Evolutionary conservation across 2,888 invertebrate species (phyloP).

Genomic region (Bugula neritina): DNA sequence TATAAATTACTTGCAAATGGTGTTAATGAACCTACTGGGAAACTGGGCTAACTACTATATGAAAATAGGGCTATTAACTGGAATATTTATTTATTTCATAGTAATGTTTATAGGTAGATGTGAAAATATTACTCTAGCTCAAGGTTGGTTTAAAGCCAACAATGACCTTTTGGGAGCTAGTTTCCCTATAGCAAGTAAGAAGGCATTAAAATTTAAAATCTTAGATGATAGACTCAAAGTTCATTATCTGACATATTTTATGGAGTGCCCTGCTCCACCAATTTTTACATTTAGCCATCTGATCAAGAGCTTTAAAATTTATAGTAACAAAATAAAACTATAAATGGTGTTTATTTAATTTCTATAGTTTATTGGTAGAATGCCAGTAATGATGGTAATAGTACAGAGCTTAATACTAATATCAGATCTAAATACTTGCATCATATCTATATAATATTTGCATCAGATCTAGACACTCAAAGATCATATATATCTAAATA

Average conservation of each 20-base stretch:
- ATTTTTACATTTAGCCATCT: too few relatives aligned
- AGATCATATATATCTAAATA: too few relatives aligned
- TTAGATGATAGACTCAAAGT: too few relatives aligned
- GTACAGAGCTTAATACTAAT: constrained; percentile 45
- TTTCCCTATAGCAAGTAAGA: constrained; percentile 83
- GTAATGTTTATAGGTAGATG: constrained; percentile 83
- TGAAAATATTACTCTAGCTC: constrained; percentile 82
- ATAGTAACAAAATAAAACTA: too few relatives aligned
- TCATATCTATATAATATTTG: constrained; percentile 83
- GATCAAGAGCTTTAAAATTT: too few relatives aligned
- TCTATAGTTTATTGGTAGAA: neutral
- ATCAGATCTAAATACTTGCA: constrained; percentile 87
- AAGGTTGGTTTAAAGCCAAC: constrained; percentile 79
- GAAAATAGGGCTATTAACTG: constrained; percentile 81
- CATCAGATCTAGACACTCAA: too few relatives aligned
- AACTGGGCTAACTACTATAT: constrained; percentile 97
- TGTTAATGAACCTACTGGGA: constrained; percentile 70
- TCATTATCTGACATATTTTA: too few relatives aligned
- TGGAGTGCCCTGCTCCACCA: too few relatives aligned
- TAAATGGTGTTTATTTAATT: too few relatives aligned
- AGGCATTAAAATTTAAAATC: too few relatives aligned
- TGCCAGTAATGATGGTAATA: constrained; percentile 73
- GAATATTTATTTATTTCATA: constrained; percentile 80
- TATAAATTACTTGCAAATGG: constrained; percentile 38
- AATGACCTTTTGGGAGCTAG: constrained; percentile 79